These are phyloP conservation scores for Pantherophis alleghaniensis DNA, from an alignment of 2,797 vertebrate species.

Conservation along the genomic window DNA sequence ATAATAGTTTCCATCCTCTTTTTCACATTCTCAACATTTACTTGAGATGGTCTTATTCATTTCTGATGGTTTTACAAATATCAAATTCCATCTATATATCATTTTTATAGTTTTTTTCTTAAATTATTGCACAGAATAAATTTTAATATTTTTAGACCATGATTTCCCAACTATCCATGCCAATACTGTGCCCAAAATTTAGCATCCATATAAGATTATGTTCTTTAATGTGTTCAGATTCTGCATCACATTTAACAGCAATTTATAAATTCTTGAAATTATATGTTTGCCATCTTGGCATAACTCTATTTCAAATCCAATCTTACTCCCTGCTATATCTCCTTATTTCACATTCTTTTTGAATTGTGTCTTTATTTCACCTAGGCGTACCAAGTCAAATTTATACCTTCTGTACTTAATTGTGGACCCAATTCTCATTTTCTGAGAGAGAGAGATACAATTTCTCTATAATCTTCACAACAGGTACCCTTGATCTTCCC, in stretches of 20 bases:
- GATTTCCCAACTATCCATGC: not conserved
- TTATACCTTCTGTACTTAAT: not conserved
- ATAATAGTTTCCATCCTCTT: not conserved
- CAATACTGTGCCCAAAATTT: not conserved
- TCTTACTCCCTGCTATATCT: not conserved
- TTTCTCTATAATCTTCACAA: not conserved
- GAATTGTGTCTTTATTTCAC: not conserved
- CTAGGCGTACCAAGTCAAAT: not conserved
- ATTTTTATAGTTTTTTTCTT: not conserved
- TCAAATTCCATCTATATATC: not conserved
- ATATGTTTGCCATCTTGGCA: not conserved
- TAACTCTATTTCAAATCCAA: not conserved
- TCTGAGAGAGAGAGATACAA: not conserved
- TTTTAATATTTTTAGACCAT: not conserved
- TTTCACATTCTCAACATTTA: not conserved
- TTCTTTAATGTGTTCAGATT: not conserved
- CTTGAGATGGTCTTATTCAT: not conserved
- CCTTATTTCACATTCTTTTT: not conserved
- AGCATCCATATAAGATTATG: not conserved
- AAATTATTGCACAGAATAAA: not conserved
- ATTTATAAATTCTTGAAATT: not conserved
- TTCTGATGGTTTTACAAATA: not conserved
- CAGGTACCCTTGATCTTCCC: not conserved
- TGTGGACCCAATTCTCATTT: not conserved
- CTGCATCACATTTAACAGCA: not conserved